phyloP scores from a whole-genome alignment of 1,140 invertebrate genomes.

The Ladona fulva region DNA sequence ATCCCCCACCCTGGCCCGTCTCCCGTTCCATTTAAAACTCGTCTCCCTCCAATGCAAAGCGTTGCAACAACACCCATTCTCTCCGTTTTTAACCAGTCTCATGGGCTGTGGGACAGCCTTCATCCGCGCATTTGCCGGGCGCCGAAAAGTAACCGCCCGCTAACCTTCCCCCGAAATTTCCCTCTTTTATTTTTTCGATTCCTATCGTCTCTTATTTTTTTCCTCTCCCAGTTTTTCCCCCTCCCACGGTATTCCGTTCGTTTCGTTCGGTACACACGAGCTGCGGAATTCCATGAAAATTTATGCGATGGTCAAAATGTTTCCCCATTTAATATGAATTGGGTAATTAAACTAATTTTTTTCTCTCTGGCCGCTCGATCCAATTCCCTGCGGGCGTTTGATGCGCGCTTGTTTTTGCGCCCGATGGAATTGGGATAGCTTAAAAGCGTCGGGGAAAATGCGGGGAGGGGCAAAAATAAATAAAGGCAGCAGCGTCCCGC shows the following conservation, averaged over 20 bases:
- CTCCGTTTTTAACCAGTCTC: not conserved
- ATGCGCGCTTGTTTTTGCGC: not conserved
- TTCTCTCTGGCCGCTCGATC: not conserved
- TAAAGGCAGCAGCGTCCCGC: no score
- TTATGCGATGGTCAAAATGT: constrained; percentile 7
- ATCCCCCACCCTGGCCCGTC: not conserved
- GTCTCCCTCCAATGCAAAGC: not conserved
- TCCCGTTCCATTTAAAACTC: not conserved
- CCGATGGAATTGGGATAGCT: no score
- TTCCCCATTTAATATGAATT: constrained; percentile 7
- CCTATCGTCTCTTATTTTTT: not conserved
- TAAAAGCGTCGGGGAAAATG: no score
- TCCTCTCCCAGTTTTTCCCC: not conserved
- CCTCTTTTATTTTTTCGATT: not conserved
- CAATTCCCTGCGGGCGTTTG: not conserved
- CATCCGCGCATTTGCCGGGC: not conserved
- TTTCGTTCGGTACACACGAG: not conserved
- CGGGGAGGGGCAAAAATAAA: no score
- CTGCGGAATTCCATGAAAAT: constrained; percentile 1
- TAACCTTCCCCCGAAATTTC: not conserved
- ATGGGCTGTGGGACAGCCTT: not conserved
- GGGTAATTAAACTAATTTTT: constrained; percentile 5
- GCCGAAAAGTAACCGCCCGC: not conserved
- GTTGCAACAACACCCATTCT: not conserved
- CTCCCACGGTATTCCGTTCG: not conserved